Evolutionary conservation across 2,113 vertebrate species (phyloP).

Genomic region (Sebastes fasciatus): DNA sequence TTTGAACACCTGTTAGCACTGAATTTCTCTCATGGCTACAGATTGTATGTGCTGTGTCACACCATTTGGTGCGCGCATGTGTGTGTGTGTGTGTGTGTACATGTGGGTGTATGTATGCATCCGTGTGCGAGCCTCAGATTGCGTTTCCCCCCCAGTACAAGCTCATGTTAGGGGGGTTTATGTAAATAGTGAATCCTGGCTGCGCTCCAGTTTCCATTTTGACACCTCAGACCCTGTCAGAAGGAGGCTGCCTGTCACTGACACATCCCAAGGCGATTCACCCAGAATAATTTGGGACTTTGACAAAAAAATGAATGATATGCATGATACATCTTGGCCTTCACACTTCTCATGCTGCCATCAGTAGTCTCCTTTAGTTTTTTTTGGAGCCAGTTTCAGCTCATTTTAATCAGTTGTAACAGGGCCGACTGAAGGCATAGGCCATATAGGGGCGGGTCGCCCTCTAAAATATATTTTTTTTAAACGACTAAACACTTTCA

Average conservation of each 20-base stretch:
- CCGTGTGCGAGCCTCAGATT: constrained; percentile 21
- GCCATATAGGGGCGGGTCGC: no score
- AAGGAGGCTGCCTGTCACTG: constrained; percentile 66
- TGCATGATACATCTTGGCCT: constrained; percentile 72
- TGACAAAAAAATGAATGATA: constrained; percentile 59
- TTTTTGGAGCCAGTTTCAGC: not conserved
- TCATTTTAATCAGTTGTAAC: not conserved
- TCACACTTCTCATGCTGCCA: constrained; percentile 60
- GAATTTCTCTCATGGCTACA: constrained; percentile 79
- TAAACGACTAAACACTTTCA: no score
- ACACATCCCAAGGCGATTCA: constrained; percentile 62
- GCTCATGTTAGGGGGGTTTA: constrained; percentile 15
- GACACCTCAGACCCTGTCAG: constrained; percentile 71
- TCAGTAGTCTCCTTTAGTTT: not conserved
- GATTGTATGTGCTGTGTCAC: constrained; percentile 73
- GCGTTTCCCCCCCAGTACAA: not conserved
- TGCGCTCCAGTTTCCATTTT: constrained; percentile 61
- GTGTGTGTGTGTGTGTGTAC: constrained; percentile 8
- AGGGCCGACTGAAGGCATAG: no score
- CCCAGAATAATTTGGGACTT: constrained; percentile 60
- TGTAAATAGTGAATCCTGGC: constrained; percentile 68
- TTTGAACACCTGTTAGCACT: constrained; percentile 83
- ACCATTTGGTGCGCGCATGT: constrained; percentile 68
- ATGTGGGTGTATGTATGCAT: constrained; percentile 49
- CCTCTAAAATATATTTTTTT: no score